phyloP scores from a whole-genome alignment of 2,113 vertebrate species.

The Mustelus asterias region DNA sequence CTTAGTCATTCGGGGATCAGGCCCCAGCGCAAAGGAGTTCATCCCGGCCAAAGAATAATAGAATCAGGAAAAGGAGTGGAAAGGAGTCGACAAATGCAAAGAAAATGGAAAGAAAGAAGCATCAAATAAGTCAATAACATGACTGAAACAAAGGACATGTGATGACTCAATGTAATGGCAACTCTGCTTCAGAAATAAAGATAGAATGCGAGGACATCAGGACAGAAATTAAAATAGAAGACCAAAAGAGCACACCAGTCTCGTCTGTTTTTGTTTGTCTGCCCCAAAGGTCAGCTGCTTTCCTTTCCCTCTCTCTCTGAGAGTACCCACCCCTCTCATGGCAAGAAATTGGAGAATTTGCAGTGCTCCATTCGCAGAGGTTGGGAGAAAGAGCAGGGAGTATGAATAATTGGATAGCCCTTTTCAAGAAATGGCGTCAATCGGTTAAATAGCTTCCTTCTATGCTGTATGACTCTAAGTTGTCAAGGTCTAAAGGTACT shows the following conservation, averaged over 20 bases:
- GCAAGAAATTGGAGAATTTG: background rate
- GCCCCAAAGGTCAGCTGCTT: background rate
- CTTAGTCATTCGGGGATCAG: too few relatives aligned
- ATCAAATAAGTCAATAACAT: background rate
- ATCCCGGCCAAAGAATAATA: background rate
- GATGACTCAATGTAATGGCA: background rate
- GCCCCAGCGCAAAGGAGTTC: too few relatives aligned
- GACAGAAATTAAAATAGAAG: background rate
- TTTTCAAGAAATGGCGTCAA: background rate
- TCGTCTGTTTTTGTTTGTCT: background rate
- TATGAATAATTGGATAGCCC: background rate
- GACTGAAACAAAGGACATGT: background rate
- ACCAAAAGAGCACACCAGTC: background rate
- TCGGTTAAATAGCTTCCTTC: background rate
- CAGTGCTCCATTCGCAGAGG: background rate
- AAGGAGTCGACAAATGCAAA: background rate
- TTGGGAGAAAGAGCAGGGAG: background rate
- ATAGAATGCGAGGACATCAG: background rate
- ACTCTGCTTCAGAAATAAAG: background rate
- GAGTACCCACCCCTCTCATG: background rate
- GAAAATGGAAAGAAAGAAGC: background rate
- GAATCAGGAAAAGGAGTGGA: background rate
- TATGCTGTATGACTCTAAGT: background rate
- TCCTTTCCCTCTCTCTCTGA: background rate
- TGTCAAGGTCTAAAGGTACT: background rate